Percentiles rank a stretch among this genome's conserved stretches.
Conservation (phyloP, 1,140 invertebrate genomes). For the Drosophila varians region DNA sequence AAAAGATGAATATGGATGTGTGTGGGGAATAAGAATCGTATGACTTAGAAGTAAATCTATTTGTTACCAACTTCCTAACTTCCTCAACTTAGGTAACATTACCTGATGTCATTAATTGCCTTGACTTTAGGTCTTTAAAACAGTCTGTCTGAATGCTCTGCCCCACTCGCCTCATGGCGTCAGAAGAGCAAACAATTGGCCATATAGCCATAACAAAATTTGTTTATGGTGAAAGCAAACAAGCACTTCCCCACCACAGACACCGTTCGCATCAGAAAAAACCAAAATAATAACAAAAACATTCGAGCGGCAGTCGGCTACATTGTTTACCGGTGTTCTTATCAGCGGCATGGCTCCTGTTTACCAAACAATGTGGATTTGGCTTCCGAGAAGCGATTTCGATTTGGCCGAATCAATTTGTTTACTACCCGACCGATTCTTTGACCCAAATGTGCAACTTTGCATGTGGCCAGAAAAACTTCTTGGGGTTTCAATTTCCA, state of each 20-base stretch:
- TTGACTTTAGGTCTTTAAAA: neutral
- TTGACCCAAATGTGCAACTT: neutral
- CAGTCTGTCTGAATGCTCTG: neutral
- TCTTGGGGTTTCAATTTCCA: neutral
- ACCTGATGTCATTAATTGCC: neutral
- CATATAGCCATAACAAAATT: conserved; percentile 29
- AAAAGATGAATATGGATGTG: neutral
- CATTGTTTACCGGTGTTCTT: conserved; percentile 28
- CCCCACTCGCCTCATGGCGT: neutral
- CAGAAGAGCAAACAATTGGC: conserved; percentile 8
- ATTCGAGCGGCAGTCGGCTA: conserved; percentile 10
- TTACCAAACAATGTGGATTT: conserved; percentile 30
- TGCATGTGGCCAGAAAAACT: neutral
- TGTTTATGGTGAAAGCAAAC: conserved; percentile 45
- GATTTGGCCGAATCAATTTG: conserved; percentile 13
- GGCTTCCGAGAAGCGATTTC: conserved; percentile 36
- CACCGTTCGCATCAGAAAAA: conserved; percentile 6
- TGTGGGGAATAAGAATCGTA: neutral
- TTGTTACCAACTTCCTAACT: neutral
- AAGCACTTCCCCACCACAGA: conserved; percentile 21
- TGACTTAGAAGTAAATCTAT: neutral
- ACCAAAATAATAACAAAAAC: conserved; percentile 21
- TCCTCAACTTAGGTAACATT: neutral
- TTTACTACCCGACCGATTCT: too few relatives aligned
- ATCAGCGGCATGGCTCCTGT: conserved; percentile 33